Base-by-base conservation (phyloP, 2,888 invertebrate genomes). In the Meta bourneti region DNA sequence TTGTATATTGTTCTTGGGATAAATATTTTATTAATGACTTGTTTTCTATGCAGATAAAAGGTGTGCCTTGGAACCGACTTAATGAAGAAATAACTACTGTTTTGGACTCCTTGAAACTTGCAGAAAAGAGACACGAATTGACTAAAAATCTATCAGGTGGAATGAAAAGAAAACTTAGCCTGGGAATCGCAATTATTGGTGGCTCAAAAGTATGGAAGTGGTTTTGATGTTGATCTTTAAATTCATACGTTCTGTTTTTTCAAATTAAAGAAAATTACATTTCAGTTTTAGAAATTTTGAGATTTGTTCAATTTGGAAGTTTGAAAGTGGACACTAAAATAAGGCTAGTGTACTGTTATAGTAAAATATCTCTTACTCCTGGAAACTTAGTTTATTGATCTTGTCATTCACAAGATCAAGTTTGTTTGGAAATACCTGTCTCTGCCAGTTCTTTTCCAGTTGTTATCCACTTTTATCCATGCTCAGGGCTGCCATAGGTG, bases 91-190 rank as follows among this genome's bases (percentile, higher is more conserved):
- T 90, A 20, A 20, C 72, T 7, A 49, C 81, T 6, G 83, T 91
- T n/a, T 52, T 93, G 49, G 70, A 92, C 6, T 19, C 92, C 16
- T 48, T 93, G 74, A 77, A 93, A 52, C 51, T 93, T 13, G 1
- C 13, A 11, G 89, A 93, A 8, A 93, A 93, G 49, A 72, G 74
- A 20, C 1, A 80, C 74, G 81, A 83, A 70, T 51, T 89, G 20
- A 77, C 93, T 0, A 82, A 90, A 49, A 79, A 84, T 83, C 95
- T 99, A 90, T 98, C 98, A 0, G 98, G 98, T n/a, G 99, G 99
- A 13, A 98, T 98, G 96, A 97, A 98, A 95, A 96, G 99, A 86
- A 97, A 98, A 93, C 95, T 99, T 74, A 98, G 97, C 80, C 96
- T 98, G 34, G 98, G 97, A 54, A 97, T 98, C 95, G 97, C 98